Base-by-base conservation (phyloP, 1,140 invertebrate species). In the Drusus annulatus region DNA sequence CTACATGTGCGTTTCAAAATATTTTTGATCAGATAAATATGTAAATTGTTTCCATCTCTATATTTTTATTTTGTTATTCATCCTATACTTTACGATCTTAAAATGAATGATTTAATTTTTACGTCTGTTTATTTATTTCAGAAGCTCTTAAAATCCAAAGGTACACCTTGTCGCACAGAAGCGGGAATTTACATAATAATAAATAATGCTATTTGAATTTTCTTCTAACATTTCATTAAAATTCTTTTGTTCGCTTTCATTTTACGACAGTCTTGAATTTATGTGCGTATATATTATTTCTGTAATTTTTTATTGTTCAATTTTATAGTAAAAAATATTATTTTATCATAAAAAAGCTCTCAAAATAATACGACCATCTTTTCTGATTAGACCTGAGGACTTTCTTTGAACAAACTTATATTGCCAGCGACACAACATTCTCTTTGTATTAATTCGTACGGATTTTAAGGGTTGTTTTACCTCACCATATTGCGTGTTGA, bases 261-360 rank as follows among this genome's bases (percentile, higher is more conserved):
- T 31, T 28, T 65, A 65, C 62, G 62, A 65, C 21, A n/a, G 62
- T n/a, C 62, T 25, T 65, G 62, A 65, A 65, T 65, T 45, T 65
- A 65, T 65, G 62, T 65, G 62, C 8, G 62, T 65, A 45, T 13
- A 45, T 25, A 25, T 21, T 60, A 65, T 65, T 65, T 65, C 23
- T 65, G 8, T 31, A 25, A 52, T 13, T 71, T 71, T 71, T 23
- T 71, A 51, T 52, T 51, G 45, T 50, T 16, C 10, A 19, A 69
- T 71, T 71, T 71, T 71, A 71, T 54, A 23, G 68, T 23, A 50
- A 2, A 68, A 25, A 50, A 52, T 52, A 52, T 51, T 23, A 52
- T 25, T 71, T 71, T 50, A 51, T 51, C 68, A 51, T 71, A 71
- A 71, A 69, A 71, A 71, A 51, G 45, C 68, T 71, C 54, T 71